Conservation (phyloP, 2,888 invertebrate genomes). For the Megalurothrips usitatus region DNA sequence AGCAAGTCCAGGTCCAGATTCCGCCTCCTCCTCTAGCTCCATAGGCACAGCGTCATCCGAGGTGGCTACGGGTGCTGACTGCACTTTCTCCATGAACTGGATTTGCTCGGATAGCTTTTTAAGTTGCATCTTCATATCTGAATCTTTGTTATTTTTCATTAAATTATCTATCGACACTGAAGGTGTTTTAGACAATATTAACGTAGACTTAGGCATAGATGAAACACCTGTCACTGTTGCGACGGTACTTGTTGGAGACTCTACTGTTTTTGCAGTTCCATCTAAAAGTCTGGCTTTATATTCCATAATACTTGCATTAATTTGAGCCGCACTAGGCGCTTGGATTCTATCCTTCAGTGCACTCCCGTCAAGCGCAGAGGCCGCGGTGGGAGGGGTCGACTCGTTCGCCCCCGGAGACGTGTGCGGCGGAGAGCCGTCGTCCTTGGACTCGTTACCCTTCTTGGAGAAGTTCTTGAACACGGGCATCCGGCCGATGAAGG, state of each 20-base stretch:
- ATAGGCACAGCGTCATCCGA: not conserved
- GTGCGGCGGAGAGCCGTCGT: constrained; percentile 42
- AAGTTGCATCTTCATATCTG: not conserved
- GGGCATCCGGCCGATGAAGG: constrained; percentile 82
- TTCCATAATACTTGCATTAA: constrained; percentile 21
- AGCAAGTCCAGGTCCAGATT: constrained; percentile 46
- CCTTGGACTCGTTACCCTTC: constrained; percentile 38
- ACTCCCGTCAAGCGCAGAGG: not conserved
- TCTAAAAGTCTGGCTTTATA: not conserved
- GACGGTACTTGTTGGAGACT: not conserved
- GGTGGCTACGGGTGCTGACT: not conserved
- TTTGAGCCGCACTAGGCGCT: not conserved
- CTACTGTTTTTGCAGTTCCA: constrained; percentile 7
- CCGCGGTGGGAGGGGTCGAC: constrained; percentile 32
- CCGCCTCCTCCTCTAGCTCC: constrained; percentile 29
- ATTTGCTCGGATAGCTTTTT: not conserved
- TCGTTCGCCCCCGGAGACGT: constrained; percentile 32
- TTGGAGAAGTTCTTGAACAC: constrained; percentile 52
- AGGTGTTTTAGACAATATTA: constrained; percentile 32
- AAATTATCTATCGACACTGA: constrained; percentile 28
- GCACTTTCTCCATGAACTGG: constrained; percentile 26
- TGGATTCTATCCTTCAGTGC: not conserved
- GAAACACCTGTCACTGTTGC: not conserved
- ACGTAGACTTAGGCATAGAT: constrained; percentile 31
- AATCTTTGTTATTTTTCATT: constrained; percentile 27